These are phyloP conservation scores for Solenodon paradoxus DNA, from an alignment of 2,113 vertebrate genomes.

Conservation along the genomic window DNA sequence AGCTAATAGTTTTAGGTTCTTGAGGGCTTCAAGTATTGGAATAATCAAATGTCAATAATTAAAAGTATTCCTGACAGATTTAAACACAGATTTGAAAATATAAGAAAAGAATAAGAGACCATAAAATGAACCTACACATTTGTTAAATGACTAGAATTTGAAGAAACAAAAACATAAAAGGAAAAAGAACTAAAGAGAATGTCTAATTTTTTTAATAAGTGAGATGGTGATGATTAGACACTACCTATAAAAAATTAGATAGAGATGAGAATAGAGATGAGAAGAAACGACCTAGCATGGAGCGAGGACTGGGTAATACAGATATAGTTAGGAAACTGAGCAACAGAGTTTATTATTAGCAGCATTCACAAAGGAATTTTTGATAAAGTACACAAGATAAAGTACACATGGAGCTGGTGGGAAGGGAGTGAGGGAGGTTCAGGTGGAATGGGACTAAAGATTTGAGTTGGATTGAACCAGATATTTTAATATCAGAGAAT, in stretches of 20 bases:
- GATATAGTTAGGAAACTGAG: neutral
- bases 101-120: neutral
- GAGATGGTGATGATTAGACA: neutral
- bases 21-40: neutral
- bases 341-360: neutral
- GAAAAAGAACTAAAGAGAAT: neutral
- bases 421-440: neutral
- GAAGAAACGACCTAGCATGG: neutral
- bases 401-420: neutral
- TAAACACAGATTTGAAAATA: neutral
- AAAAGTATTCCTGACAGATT: neutral
- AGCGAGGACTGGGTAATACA: neutral
- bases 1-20: neutral
- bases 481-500: slow-evolving; percentile 18
- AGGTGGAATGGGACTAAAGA: neutral
- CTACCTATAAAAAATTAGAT: neutral
- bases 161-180: neutral
- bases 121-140: neutral
- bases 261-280: neutral
- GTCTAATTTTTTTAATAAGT: neutral
- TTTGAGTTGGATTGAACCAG: slow-evolving; percentile 22
- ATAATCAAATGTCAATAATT: neutral
- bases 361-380: neutral
- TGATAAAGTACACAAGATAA: neutral
- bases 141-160: neutral